A percentile compares a stretch with the other conserved stretches of the same genome.
Evolutionary conservation across 2,888 invertebrate species (phyloP).

Genomic region (Luffia ferchaultella): DNA sequence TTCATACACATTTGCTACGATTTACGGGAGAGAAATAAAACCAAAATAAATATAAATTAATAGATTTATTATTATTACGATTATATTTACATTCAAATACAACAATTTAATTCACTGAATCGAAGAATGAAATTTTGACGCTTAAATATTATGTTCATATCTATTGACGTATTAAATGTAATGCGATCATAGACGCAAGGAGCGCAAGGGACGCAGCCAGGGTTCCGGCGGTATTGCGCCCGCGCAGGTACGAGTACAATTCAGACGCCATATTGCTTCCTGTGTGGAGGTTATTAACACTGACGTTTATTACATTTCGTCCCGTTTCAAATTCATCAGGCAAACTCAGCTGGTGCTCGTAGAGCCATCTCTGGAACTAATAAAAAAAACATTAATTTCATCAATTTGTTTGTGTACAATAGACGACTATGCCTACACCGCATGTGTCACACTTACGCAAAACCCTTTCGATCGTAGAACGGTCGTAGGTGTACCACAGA

Average conservation of each 20-base stretch:
- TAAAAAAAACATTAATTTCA: constrained; percentile 9
- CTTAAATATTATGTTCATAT: no score
- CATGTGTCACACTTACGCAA: no score
- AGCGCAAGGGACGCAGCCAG: constrained; percentile 30
- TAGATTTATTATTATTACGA: no score
- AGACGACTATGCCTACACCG: no score
- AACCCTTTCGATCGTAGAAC: not conserved
- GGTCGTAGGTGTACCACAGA: not conserved
- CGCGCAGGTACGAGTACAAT: constrained; percentile 23
- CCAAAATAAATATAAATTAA: no score
- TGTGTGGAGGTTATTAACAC: constrained; percentile 38
- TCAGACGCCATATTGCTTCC: constrained; percentile 31
- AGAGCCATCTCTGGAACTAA: constrained; percentile 51
- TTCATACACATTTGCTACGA: no score
- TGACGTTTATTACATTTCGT: constrained; percentile 24
- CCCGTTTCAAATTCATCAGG: constrained; percentile 26
- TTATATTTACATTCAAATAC: no score
- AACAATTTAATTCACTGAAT: no score
- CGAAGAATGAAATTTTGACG: no score
- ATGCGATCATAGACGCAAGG: constrained; percentile 25
- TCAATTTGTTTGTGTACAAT: not conserved
- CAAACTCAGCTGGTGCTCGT: constrained; percentile 26
- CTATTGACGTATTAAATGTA: constrained; percentile 29
- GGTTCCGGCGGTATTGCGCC: constrained; percentile 25
- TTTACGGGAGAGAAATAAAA: no score